Base-by-base conservation (phyloP, 2,113 vertebrate genomes). In the Cygnus buccinator region DNA sequence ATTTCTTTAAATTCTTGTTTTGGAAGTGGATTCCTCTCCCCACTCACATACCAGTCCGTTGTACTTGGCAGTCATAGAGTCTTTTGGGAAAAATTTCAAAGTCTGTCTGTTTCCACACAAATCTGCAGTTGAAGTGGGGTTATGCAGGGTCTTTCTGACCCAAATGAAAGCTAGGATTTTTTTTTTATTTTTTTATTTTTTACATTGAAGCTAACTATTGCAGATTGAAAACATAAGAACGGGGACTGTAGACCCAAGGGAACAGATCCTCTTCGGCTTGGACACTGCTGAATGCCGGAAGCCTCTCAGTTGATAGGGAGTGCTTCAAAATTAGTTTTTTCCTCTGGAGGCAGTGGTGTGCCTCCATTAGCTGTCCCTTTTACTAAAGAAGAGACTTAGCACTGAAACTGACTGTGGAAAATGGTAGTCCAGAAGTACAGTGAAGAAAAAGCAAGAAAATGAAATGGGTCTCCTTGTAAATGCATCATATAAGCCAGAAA, bases 391-490 rank as follows among this genome's bases (percentile, higher is more conserved):
- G 39, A 70, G 25, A 52, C 5, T 46, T 28, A 19, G 58, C 26
- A 12, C 18, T 25, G 13, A 21, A 81, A 48, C 39, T 5, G 41
- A 31, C 54, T 77, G 54, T 5, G 8, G 75, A 44, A 87, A 62
- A 57, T 2, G 5, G 31, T 8, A 11, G 46, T 25, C 31, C 54
- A 55, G n/a, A 22, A 50, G 18, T 17, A 18, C 1, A 0, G 39
- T 20, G 16, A 37, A 67, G 23, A 87, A 50, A 61, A 41, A 70
- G 18, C 43, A 19, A 39, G 39, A 28, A 58, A 82, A 37, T 25
- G 2, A 48, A 78, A n/a, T 16, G 22, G 15, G 13, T 21, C 23
- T 23, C 54, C 41, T 35, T 52, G 33, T 39, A 57, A 57, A n/a
- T 19, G 50, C 25, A 8, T 37, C 13, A 29, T 2, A 75, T 25